phyloP scores from a whole-genome alignment of 1,140 invertebrate genomes.

The Lepeophtheirus salmonis region DNA sequence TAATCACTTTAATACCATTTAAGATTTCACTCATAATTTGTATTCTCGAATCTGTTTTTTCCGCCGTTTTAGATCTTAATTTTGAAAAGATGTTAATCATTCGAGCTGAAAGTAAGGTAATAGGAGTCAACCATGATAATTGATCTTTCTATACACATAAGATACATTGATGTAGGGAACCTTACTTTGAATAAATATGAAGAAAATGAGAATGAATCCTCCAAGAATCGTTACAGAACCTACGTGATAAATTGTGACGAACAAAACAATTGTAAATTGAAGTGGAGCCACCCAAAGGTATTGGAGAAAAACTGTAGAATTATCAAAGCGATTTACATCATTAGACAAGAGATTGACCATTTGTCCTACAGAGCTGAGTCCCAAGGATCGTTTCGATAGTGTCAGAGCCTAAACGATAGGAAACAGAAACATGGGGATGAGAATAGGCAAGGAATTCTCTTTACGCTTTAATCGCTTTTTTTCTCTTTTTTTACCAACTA shows the following conservation, averaged over 20 bases:
- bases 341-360: slow-evolving; percentile 23
- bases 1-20: slow-evolving; percentile 47
- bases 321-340: slow-evolving; percentile 19
- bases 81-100: slow-evolving; percentile 47
- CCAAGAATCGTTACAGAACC: slow-evolving; percentile 14
- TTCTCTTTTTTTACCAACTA: too few species aligned
- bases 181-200: slow-evolving; percentile 18
- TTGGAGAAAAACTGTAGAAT: slow-evolving; percentile 14
- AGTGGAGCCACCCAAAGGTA: slow-evolving; percentile 16
- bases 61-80: slow-evolving; percentile 42
- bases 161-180: slow-evolving; percentile 27
- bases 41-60: slow-evolving; percentile 3
- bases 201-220: slow-evolving; percentile 16
- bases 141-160: background rate
- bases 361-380: slow-evolving; percentile 19
- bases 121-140: too few species aligned
- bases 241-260: slow-evolving; percentile 15
- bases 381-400: background rate
- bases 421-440: too few species aligned
- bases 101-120: slow-evolving; percentile 24
- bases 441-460: too few species aligned
- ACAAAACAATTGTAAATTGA: slow-evolving; percentile 16
- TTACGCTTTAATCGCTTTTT: too few species aligned
- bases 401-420: background rate
- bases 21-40: slow-evolving; percentile 36